Conservation (phyloP, 2,888 invertebrate genomes). For the Rhagium mordax region DNA sequence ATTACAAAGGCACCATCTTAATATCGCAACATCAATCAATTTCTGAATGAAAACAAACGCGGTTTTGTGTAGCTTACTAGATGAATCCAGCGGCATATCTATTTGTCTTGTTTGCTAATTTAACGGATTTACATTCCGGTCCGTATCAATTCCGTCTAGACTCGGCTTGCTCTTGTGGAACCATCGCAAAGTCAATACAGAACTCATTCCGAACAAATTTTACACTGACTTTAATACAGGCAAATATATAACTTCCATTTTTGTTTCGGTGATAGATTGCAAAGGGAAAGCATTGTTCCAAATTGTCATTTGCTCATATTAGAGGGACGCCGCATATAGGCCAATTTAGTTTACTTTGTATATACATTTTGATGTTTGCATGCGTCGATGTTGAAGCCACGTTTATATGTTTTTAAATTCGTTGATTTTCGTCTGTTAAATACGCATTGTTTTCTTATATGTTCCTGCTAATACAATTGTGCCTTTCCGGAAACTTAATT, state of each 20-base stretch:
- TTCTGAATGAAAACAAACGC: constrained; percentile 28
- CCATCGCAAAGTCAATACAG: constrained; percentile 50
- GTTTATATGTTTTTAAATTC: no score
- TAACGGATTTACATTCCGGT: constrained; percentile 57
- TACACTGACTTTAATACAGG: constrained; percentile 29
- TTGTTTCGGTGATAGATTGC: constrained; percentile 11
- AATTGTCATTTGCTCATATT: constrained; percentile 11
- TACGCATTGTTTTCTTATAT: no score
- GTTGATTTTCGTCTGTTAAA: no score
- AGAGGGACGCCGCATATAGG: neutral
- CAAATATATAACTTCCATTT: constrained; percentile 30
- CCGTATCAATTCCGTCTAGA: constrained; percentile 55
- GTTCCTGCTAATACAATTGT: no score
- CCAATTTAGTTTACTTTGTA: neutral
- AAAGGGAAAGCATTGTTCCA: constrained; percentile 13
- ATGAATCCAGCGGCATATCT: constrained; percentile 48
- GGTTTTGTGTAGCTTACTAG: constrained; percentile 7
- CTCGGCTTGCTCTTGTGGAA: constrained; percentile 46
- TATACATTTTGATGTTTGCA: neutral
- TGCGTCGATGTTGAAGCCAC: no score
- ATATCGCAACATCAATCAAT: constrained; percentile 26
- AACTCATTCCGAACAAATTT: constrained; percentile 50
- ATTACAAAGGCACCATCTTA: constrained; percentile 24
- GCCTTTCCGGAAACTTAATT: no score
- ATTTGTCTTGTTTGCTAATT: constrained; percentile 59